phyloP scores from a whole-genome alignment of 2,113 vertebrate species.

The Sander vitreus region DNA sequence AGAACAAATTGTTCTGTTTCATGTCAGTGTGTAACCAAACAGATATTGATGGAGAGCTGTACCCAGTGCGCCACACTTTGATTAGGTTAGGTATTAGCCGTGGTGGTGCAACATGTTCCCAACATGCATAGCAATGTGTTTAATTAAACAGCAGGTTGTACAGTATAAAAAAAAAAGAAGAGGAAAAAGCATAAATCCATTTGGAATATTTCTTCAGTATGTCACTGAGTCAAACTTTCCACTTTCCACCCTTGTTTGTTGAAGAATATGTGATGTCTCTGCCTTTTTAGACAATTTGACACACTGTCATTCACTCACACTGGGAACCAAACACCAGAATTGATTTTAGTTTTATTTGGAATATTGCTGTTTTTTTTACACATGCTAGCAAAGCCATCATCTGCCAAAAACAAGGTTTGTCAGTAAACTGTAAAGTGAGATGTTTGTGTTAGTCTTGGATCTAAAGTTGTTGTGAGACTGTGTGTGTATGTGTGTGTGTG shows the following conservation, averaged over 20 bases:
- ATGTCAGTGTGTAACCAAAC: constrained; percentile 27
- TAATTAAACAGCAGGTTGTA: constrained; percentile 5
- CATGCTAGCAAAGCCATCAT: constrained; percentile 29
- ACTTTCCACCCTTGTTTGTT: constrained; percentile 32
- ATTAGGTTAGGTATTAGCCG: background rate
- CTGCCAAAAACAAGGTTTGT: constrained; percentile 67
- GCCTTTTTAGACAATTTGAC: constrained; percentile 35
- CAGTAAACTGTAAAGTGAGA: constrained; percentile 72
- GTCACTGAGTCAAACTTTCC: constrained; percentile 36
- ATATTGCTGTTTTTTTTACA: constrained; percentile 35
- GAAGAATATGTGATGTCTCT: constrained; percentile 28
- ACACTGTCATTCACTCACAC: constrained; percentile 34
- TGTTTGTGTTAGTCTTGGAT: constrained; percentile 73
- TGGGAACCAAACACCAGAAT: constrained; percentile 32
- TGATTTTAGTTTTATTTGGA: constrained; percentile 47
- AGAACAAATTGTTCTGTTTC: constrained; percentile 46
- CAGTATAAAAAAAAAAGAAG: background rate
- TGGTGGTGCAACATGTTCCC: background rate
- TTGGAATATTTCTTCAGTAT: constrained; percentile 2
- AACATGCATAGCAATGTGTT: constrained; percentile 1
- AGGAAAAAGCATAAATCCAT: background rate
- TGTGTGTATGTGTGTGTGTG: too few relatives aligned
- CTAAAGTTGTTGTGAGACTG: constrained; percentile 46
- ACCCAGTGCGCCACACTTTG: background rate
- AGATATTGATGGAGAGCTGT: constrained; percentile 25